Evolutionary conservation across 2,113 vertebrate genomes (phyloP).

Genomic region (Zosterops lateralis): DNA sequence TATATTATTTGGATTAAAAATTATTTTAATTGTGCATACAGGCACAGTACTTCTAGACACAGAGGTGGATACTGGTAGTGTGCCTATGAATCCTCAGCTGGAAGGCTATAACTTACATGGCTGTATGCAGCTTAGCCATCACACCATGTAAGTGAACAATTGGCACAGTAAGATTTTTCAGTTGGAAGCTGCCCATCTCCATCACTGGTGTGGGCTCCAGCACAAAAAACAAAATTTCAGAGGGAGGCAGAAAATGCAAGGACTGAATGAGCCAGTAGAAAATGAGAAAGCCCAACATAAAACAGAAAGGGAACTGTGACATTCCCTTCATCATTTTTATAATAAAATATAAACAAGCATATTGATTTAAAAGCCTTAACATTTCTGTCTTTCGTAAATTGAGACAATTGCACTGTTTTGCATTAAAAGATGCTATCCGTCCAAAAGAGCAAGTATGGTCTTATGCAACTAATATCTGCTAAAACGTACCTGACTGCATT

Average conservation of each 20-base stretch:
- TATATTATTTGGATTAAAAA: neutral
- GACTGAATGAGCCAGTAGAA: neutral
- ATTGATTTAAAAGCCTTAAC: slow-evolving; percentile 57
- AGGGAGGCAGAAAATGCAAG: neutral
- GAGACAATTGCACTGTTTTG: slow-evolving; percentile 71
- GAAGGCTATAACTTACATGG: neutral
- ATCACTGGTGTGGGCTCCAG: slow-evolving; percentile 57
- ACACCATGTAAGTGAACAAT: neutral
- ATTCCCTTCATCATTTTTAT: slow-evolving; percentile 32
- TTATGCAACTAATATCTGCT: slow-evolving; percentile 75
- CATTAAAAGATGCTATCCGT: slow-evolving; percentile 72
- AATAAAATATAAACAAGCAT: slow-evolving; percentile 60
- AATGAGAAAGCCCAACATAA: neutral
- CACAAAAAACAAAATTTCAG: slow-evolving; percentile 39
- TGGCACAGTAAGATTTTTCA: slow-evolving; percentile 54
- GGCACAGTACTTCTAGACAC: neutral
- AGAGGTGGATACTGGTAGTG: neutral
- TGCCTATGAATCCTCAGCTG: neutral
- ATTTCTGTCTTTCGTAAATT: slow-evolving; percentile 68
- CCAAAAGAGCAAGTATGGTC: slow-evolving; percentile 72
- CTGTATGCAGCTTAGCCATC: neutral
- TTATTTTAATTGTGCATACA: neutral
- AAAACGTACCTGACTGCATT: slow-evolving; percentile 86
- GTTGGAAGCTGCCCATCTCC: slow-evolving; percentile 66
- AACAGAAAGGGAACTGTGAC: neutral